Base-by-base conservation (phyloP, 30 jellyfish, hydroid and myxozoan species). In the Pseudorhiza aurosa region DNA sequence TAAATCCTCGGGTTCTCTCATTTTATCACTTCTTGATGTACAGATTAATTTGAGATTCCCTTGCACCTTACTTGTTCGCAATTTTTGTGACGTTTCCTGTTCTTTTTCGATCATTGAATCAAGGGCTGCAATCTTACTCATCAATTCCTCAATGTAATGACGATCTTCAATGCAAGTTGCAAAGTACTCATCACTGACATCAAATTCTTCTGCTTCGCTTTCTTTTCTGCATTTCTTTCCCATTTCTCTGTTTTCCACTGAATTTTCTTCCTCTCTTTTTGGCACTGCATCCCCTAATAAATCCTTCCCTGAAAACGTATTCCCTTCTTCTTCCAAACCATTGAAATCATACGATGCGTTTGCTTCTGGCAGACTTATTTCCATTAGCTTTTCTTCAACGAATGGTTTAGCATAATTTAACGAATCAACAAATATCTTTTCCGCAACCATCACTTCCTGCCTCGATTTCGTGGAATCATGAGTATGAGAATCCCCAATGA, bases 71-170 rank as follows among this genome's bases (percentile, higher is more conserved):
- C 28, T 24, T 3, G 2, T 22, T 1, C 31, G 12, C 53, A 25
- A 36, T 63, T 47, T 62, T 50, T 30, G 33, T 0, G 30, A 10
- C n/a, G 15, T n/a, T 10, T 30, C 39, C 0, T 36, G 4, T 42
- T 80, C 77, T 32, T 65, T 59, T 27, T 80, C 91, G n/a, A 80
- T n/a, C 55, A 80, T 19, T 8, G 24, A 17, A 24, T 80, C 91
- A 30, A 80, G 68, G 8, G 71, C 82, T 55, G 19, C 46, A 35
- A 80, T 65, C 84, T 57, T 80, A 0, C 25, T 19, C 18, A 70
- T 39, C 39, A 80, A 80, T 36, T 80, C 91, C 5, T 64, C 77
- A n/a, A 65, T 59, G 28, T 63, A 80, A 15, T 80, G 47, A 4
- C 30, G 22, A 33, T 80, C 91, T 29, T 80, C 78, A 17, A 68